Base-by-base conservation (phyloP, 1,140 invertebrate genomes). In the Ceratoteleas bidentatus region DNA sequence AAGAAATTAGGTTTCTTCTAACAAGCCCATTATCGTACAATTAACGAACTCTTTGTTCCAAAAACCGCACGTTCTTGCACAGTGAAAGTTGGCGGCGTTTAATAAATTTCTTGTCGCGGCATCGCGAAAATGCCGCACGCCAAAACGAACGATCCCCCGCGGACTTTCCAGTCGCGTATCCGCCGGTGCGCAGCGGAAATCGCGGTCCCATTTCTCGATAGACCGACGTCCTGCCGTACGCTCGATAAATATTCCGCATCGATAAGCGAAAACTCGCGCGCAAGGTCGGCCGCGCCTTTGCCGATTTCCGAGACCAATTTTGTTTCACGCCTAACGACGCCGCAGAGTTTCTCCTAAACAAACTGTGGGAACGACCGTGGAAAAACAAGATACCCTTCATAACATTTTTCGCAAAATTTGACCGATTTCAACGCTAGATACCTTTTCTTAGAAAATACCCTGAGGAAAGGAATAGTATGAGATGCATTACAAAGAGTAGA, bases 141-240 rank as follows among this genome's bases (percentile, higher is more conserved):
- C 45, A 45, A 60, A 75, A 75, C 36, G 24, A 57, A 73, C 14
- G 52, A 49, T 65, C 60, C 60, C 60, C 70, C 49, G 58, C 56
- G 57, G 74, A 64, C 65, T 78, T 78, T 78, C 58, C 33, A 69
- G 65, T 78, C 47, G 57, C 64, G 24, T n/a, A 68, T 77, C 49
- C 47, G 69, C 58, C 62, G 33, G 76, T 73, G 73, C 58, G 38
- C 33, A 57, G 57, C 77, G 77, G 72, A 81, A 81, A 72, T 65
- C 60, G 72, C 65, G 72, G 56, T 81, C 72, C 56, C 79, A 66
- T 76, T 76, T 81, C 79, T 70, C 36, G 66, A 72, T 72, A 50
- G 65, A 65, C 43, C 64, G 62, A 79, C 68, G 68, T 73, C 60
- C 53, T 60, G 52, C 60, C 65, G 53, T 38, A 60, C 32, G 56